Evolutionary conservation across 2,888 invertebrate genomes (phyloP).

Genomic region (Yponomeuta malinellus): DNA sequence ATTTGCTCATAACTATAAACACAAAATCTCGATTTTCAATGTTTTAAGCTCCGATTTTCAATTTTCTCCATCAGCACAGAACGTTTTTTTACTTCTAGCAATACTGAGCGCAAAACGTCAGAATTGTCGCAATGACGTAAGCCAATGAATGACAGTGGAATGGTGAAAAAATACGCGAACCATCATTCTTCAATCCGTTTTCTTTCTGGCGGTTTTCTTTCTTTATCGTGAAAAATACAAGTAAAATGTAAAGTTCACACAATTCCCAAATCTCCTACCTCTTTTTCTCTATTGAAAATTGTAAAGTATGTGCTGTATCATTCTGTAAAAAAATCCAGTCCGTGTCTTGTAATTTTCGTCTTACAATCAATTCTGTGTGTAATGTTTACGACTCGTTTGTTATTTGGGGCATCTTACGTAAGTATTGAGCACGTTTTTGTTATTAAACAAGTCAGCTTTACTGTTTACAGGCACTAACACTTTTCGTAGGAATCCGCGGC

Average conservation of each 20-base stretch:
- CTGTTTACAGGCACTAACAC: not conserved
- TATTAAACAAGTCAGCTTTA: slow-evolving; percentile 31
- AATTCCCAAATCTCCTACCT: slow-evolving; percentile 31
- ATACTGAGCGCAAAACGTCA: slow-evolving; percentile 35
- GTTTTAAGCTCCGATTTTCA: too few species aligned
- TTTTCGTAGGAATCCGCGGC: not conserved
- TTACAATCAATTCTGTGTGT: slow-evolving; percentile 54
- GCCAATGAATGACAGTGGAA: slow-evolving; percentile 29
- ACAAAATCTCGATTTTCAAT: too few species aligned
- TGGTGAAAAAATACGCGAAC: slow-evolving; percentile 57
- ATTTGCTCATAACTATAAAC: too few species aligned
- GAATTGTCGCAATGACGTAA: slow-evolving; percentile 64
- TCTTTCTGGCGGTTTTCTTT: slow-evolving; percentile 61
- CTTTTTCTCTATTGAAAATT: not conserved
- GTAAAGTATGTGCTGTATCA: not conserved
- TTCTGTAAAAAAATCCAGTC: slow-evolving; percentile 3
- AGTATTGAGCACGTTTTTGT: slow-evolving; percentile 54
- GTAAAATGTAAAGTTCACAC: slow-evolving; percentile 50
- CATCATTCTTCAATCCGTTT: slow-evolving; percentile 57
- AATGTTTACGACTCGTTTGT: slow-evolving; percentile 59
- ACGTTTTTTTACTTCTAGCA: slow-evolving; percentile 19
- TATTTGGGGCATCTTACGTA: slow-evolving; percentile 67
- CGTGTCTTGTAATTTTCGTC: slow-evolving; percentile 20
- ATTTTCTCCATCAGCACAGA: too few species aligned
- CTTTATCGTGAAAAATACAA: slow-evolving; percentile 50